Base-by-base conservation (phyloP, 1,140 invertebrate species). In the Drosophila orena region DNA sequence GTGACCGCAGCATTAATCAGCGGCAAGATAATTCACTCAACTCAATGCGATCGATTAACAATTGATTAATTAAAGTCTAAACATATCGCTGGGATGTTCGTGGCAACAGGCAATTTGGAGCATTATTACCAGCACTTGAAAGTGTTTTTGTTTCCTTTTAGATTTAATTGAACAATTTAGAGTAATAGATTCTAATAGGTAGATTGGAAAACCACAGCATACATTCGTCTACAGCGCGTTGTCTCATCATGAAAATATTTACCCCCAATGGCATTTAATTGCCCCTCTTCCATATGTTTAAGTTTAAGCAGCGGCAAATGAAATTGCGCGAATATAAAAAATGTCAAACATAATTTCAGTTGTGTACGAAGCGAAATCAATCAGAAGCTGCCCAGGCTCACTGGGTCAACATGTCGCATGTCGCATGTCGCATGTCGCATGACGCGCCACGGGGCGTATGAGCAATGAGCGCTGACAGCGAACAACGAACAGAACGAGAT, bases 361-460 rank as follows among this genome's bases (percentile, higher is more conserved):
- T 71, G 30, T 58, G 50, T 40, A 35, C 24, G 30, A 11, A 47
- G 66, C 50, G 20, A 49, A 68, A 68, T 68, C 64, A 68, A 46
- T 68, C 64, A 61, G 38, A 73, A 71, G 44, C 60, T 49, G 27
- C 15, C n/a, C 56, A 46, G 35, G 38, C 57, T 53, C 77, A 80
- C 80, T 83, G 71, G 80, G 80, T 84, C 80, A 79, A 71, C 61
- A 59, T 62, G 59, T 43, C 59, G 59, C 37, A 59, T 72, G 52
- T 66, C 49, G 59, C 37, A 59, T 72, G 52, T 66, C 49, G 59
- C 37, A 59, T 72, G 52, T 66, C 49, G 50, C 47, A 61, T 50
- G 47, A 50, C 61, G 47, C 76, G 46, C 83, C 70, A 88, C 66
- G 75, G 84, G 83, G 79, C 83, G 79, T 83, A 88, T 88, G 71